Base-by-base conservation (phyloP, 1,140 invertebrate species). In the Brachionus plicatilis region DNA sequence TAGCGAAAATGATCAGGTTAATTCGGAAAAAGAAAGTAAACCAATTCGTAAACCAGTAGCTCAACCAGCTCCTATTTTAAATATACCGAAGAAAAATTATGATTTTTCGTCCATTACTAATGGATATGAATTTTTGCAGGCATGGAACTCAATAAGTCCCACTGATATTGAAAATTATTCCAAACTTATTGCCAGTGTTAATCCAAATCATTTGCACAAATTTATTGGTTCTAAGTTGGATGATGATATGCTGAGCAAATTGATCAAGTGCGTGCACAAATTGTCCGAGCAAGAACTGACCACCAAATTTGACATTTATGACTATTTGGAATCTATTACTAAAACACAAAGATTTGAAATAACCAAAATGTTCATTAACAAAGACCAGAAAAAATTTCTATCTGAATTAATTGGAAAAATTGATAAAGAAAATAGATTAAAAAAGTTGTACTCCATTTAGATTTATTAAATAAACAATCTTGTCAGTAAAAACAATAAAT, bases 41-140 rank as follows among this genome's bases (percentile, higher is more conserved):
- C 5, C 43, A 37, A 65, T 9, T 53, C 43, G 7, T 12, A 76
- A 76, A 76, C 12, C 24, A 76, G 8, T n/a, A 29, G 8, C 20
- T 72, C 68, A 72, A 72, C 2, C 17, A 43, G 14, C 33, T 17
- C 33, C 68, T 7, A 72, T 72, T 43, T n/a, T 72, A 20, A 72
- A 43, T 43, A 20, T 43, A 1, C 68, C 68, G 24, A 76, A 76
- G 17, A 76, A 76, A 29, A 47, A 9, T 6, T 76, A 76, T 76
- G 45, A 76, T 50, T 76, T 76, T 50, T 27, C 72, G 14, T 50
- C 72, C 17, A 82, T 82, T 11, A 37, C 53, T 65, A 82, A 82
- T 47, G 79, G 37, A 24, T 82, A 82, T 47, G 79, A 82, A 37
- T 82, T 65, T 82, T 68, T 82, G 41, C 79, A 82, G 65, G 79